Evolutionary conservation across 2,888 invertebrate genomes (phyloP), one percentile per base, ranked within the genome.

Genomic region (Pteria penguin): DNA sequence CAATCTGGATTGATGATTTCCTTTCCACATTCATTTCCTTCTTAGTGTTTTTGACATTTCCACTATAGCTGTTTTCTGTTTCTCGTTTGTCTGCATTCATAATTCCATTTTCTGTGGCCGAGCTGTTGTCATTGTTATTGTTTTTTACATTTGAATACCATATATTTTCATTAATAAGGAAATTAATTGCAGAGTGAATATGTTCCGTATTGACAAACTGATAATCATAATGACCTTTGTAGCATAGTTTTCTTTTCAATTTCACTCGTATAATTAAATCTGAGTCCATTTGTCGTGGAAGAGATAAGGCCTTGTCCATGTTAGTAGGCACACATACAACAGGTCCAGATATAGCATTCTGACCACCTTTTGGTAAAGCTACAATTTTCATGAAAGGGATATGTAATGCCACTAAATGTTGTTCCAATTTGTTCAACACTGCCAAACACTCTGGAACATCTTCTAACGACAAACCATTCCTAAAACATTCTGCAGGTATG

Each of bases 351-450:
- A 82, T 68, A 54, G 76, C 79, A 31, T 82, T 68, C 58, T 83
- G 84, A 14, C 73, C 69, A 62, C 78, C 81, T 68, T 75, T 82
- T 2, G 79, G 80, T 33, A 83, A 66, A 32, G 72, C 63, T 24
- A 79, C 61, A 22, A 84, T 79, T 69, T 81, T 82, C 76, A 81
- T 80, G 61, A 83, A 84, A 11, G 82, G 82, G n/a, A n/a, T n/a
- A n/a, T n/a, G n/a, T n/a, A n/a, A n/a, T n/a, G n/a, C n/a, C n/a
- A n/a, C n/a, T n/a, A n/a, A n/a, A n/a, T n/a, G n/a, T n/a, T n/a
- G n/a, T n/a, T n/a, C n/a, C n/a, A n/a, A n/a, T n/a, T n/a, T 33
- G 83, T 77, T 79, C 29, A 83, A 68, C 36, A 60, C 58, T 61
- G 31, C 14, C 52, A 81, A 63, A 33, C 63, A 65, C 36, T 60